Percentiles rank a stretch among this genome's conserved stretches.
Evolutionary conservation across 2,797 vertebrate species (phyloP).

Genomic region (Cynodonichthys magdalenae): DNA sequence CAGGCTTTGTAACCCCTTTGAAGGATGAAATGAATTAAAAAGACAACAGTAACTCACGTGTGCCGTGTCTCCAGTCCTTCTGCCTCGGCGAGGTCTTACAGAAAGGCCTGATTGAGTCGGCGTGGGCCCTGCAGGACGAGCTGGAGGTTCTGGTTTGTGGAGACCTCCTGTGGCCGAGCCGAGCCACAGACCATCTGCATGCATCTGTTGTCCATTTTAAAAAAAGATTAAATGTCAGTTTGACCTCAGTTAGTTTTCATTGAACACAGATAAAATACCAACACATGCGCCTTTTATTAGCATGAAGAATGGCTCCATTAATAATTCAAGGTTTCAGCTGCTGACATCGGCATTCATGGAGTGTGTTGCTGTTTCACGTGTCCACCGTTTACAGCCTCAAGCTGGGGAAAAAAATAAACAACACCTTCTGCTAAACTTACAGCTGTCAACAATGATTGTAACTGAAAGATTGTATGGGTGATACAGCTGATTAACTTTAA

Average conservation of each 20-base stretch:
- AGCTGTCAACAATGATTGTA: no score
- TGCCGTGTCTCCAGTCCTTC: constrained; percentile 46
- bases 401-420: no score
- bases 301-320: constrained; percentile 15
- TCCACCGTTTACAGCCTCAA: no score
- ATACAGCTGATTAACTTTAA: constrained; percentile 2
- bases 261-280: background rate
- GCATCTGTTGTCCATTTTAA: constrained; percentile 6
- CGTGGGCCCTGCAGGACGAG: constrained; percentile 28
- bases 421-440: no score
- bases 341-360: constrained; percentile 12
- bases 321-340: constrained; percentile 11
- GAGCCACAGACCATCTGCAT: constrained; percentile 58
- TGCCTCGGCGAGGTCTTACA: constrained; percentile 20
- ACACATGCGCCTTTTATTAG: constrained; percentile 6
- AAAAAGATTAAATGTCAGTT: constrained; percentile 11
- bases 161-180: constrained; percentile 69
- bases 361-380: no score
- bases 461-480: no score
- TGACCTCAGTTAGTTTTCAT: constrained; percentile 14
- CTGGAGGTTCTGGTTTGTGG: constrained; percentile 40
- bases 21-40: constrained; percentile 76
- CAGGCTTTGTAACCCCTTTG: constrained; percentile 80
- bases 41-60: constrained; percentile 66
- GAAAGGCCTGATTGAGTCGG: constrained; percentile 15